Conservation (phyloP, 2,888 invertebrate genomes). For the Pammene fasciana region DNA sequence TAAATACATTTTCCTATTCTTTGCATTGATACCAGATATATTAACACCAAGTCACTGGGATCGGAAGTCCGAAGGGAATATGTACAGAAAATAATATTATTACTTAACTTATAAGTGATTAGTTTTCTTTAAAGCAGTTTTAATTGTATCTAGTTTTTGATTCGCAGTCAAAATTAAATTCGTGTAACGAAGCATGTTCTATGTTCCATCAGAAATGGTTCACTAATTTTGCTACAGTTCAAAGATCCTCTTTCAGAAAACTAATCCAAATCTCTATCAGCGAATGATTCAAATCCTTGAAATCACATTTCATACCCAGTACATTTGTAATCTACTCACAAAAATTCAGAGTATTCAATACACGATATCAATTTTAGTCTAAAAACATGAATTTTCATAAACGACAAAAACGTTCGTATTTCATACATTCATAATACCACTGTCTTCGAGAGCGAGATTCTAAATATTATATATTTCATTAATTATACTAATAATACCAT, state of each 20-base stretch:
- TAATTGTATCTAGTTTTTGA: slow-evolving; percentile 42
- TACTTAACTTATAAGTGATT: slow-evolving; percentile 48
- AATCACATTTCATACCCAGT: slow-evolving; percentile 73
- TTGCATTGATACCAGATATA: slow-evolving; percentile 33
- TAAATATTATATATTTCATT: slow-evolving; percentile 76
- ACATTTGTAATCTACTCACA: slow-evolving; percentile 72
- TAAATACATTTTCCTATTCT: slow-evolving; percentile 41
- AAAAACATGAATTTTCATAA: slow-evolving; percentile 74
- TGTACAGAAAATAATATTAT: slow-evolving; percentile 42
- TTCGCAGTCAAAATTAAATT: slow-evolving; percentile 22
- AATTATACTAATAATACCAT: slow-evolving; percentile 81
- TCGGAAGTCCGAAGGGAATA: slow-evolving; percentile 30
- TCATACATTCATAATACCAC: slow-evolving; percentile 75
- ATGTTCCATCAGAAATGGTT: not conserved
- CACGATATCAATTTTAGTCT: slow-evolving; percentile 71
- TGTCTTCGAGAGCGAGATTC: slow-evolving; percentile 79
- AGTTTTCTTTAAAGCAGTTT: slow-evolving; percentile 55
- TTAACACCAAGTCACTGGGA: slow-evolving; percentile 38
- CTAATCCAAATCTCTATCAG: slow-evolving; percentile 53
- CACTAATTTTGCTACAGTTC: slow-evolving; percentile 23
- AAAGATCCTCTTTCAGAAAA: slow-evolving; percentile 52
- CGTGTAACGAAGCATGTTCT: slow-evolving; percentile 1
- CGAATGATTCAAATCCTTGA: slow-evolving; percentile 49
- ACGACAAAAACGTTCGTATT: slow-evolving; percentile 70
- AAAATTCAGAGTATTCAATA: slow-evolving; percentile 75